phyloP scores from a whole-genome alignment of 2,888 invertebrate species.

The Malacosoma neustria region DNA sequence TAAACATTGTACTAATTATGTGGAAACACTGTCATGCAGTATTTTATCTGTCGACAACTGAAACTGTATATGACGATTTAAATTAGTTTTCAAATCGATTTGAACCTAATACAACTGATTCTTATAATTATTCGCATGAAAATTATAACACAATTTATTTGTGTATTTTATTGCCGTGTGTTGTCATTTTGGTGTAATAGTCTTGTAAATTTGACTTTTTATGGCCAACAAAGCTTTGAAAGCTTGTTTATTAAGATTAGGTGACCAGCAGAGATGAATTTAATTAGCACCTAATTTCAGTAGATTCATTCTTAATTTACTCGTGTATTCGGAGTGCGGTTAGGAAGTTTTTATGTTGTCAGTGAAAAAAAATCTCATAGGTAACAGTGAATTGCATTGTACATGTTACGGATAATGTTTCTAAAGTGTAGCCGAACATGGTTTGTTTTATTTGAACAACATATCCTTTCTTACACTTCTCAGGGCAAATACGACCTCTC shows the following conservation, averaged over 20 bases:
- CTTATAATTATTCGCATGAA: constrained; percentile 36
- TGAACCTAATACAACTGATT: neutral
- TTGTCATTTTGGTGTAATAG: constrained; percentile 34
- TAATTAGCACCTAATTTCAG: too few relatives aligned
- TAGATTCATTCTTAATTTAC: too few relatives aligned
- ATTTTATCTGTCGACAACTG: neutral
- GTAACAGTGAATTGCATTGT: too few relatives aligned
- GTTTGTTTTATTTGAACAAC: too few relatives aligned
- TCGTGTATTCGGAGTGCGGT: too few relatives aligned
- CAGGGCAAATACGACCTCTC: too few relatives aligned
- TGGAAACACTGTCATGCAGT: neutral
- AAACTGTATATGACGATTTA: neutral
- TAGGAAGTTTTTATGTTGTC: too few relatives aligned
- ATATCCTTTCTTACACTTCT: too few relatives aligned
- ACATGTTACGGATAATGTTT: too few relatives aligned
- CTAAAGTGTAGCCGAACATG: neutral
- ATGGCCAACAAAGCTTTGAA: constrained; percentile 30
- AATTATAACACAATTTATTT: constrained; percentile 36
- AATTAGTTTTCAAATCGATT: neutral
- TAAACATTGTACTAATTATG: neutral
- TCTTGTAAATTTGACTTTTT: constrained; percentile 46
- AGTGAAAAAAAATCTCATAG: too few relatives aligned
- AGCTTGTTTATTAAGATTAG: too few relatives aligned
- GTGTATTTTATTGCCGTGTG: constrained; percentile 33
- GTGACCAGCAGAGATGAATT: too few relatives aligned